phyloP scores from a whole-genome alignment of 2,113 vertebrate species.

The Verasper variegatus region DNA sequence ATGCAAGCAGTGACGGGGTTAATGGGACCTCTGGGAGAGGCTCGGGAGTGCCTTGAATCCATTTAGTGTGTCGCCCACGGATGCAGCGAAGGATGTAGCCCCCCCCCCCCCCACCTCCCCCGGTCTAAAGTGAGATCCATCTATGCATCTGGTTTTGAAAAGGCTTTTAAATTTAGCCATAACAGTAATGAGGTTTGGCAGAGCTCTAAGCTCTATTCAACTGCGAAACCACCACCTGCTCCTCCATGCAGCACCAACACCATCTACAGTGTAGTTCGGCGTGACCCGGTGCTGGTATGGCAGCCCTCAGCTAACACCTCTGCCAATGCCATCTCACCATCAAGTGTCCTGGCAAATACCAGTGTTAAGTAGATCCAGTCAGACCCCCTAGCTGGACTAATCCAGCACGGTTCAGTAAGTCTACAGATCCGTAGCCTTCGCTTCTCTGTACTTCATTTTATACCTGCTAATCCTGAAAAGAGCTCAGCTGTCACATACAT shows the following conservation, averaged over 20 bases:
- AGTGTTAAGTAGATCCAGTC: neutral
- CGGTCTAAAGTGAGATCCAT: constrained; percentile 1
- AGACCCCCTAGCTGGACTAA: constrained; percentile 28
- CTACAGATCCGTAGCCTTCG: constrained; percentile 34
- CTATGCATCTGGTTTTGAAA: constrained; percentile 26
- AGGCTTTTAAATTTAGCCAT: constrained; percentile 45
- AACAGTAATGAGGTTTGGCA: constrained; percentile 40
- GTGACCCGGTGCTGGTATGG: too few species aligned
- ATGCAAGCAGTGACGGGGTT: constrained; percentile 48
- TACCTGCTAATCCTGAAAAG: constrained; percentile 53
- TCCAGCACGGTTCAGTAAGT: constrained; percentile 32
- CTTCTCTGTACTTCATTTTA: constrained; percentile 56
- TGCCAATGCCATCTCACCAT: neutral
- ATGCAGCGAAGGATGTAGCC: constrained; percentile 12
- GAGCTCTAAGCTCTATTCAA: constrained; percentile 29
- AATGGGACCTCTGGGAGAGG: constrained; percentile 61
- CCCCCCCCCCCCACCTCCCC: neutral
- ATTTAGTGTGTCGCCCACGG: constrained; percentile 31
- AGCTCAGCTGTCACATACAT: constrained; percentile 43
- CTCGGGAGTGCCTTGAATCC: constrained; percentile 37
- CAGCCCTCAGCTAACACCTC: neutral
- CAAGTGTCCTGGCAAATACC: constrained; percentile 45
- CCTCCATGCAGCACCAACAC: constrained; percentile 11
- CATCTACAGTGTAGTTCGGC: neutral
- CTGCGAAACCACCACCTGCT: constrained; percentile 52